A percentile compares a stretch with the other conserved stretches of the same genome.
Evolutionary conservation across 1,140 invertebrate species (phyloP).

Genomic region (Trachelipus rathkii): DNA sequence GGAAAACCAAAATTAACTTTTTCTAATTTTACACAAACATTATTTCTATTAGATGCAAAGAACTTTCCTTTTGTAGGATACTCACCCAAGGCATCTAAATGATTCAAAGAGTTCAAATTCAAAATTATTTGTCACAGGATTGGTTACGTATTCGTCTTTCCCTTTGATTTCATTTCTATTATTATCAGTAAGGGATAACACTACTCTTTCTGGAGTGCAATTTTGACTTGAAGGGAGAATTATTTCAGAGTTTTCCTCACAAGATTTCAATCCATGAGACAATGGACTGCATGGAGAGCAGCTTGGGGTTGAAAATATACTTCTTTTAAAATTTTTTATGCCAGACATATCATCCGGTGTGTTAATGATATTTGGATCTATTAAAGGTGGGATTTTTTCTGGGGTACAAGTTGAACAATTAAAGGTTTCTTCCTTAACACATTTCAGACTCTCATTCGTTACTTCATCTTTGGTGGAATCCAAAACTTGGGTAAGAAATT

Average conservation of each 20-base stretch:
- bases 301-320: neutral
- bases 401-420: slow-evolving; percentile 4
- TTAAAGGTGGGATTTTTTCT: slow-evolving; percentile 14
- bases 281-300: slow-evolving; percentile 19
- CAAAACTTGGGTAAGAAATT: slow-evolving; percentile 44
- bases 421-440: neutral
- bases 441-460: slow-evolving; percentile 17
- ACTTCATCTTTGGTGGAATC: slow-evolving; percentile 46
- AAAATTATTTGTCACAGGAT: slow-evolving; percentile 43
- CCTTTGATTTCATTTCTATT: neutral
- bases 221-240: too few relatives aligned
- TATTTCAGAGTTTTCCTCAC: too few relatives aligned
- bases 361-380: slow-evolving; percentile 26
- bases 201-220: too few relatives aligned
- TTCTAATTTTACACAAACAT: too few relatives aligned
- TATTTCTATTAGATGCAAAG: too few relatives aligned
- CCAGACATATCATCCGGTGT: neutral
- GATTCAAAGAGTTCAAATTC: slow-evolving; percentile 40
- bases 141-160: slow-evolving; percentile 12
- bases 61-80: neutral
- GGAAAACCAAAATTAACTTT: too few relatives aligned
- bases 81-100: slow-evolving; percentile 42
- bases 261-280: neutral
- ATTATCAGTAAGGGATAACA: too few relatives aligned
- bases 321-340: neutral